These are phyloP conservation scores for Pelvicachromis taeniatus DNA, from an alignment of 2,113 vertebrate species.

Conservation along the genomic window DNA sequence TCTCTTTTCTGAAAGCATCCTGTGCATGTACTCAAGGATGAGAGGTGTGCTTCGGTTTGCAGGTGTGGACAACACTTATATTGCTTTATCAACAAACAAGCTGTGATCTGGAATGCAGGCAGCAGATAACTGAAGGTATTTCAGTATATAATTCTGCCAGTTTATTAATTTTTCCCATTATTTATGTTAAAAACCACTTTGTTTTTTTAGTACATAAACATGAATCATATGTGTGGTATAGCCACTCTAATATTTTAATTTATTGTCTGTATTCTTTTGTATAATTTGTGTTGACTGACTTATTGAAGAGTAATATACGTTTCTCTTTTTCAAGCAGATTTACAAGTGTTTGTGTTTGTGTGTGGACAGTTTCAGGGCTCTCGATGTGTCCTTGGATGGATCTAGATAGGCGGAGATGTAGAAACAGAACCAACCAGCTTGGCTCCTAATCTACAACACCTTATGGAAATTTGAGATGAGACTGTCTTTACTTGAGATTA, in stretches of 20 bases:
- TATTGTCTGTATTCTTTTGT: background rate
- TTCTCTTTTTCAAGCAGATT: background rate
- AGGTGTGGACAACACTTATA: conserved; percentile 79
- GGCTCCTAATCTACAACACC: background rate
- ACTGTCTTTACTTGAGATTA: background rate
- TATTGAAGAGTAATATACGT: background rate
- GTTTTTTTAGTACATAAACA: background rate
- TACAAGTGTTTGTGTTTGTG: no score
- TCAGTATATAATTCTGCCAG: background rate
- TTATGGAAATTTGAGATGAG: background rate
- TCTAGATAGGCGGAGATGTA: background rate
- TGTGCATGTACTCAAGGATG: background rate
- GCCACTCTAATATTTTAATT: background rate
- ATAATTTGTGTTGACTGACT: background rate
- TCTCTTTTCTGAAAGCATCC: background rate
- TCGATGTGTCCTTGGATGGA: background rate
- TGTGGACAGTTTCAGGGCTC: background rate
- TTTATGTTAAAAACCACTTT: background rate
- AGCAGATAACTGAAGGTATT: conserved; percentile 28
- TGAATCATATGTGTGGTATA: background rate
- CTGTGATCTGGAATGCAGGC: conserved; percentile 27
- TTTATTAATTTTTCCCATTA: background rate
- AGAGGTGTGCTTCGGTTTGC: background rate
- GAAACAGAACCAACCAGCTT: background rate
- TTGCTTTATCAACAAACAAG: conserved; percentile 71